A percentile compares a stretch with the other conserved stretches of the same genome.
Conservation (phyloP, 2,113 vertebrate genomes). For the Nibea coibor region DNA sequence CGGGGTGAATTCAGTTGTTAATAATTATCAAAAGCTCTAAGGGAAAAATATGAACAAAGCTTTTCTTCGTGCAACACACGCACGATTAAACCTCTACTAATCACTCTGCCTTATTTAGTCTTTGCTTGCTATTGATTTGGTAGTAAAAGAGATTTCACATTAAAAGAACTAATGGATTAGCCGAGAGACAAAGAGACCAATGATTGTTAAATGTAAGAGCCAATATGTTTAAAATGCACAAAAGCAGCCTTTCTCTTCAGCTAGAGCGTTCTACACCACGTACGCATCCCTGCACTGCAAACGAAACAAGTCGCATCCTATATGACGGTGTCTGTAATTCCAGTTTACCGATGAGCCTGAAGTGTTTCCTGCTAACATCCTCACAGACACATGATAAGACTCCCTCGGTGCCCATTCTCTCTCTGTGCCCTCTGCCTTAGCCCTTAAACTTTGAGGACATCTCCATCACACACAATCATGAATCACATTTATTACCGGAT, state of each 20-base stretch:
- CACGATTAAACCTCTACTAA: not conserved
- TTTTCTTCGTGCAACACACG: not conserved
- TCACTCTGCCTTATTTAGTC: not conserved
- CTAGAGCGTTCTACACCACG: no score
- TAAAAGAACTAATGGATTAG: no score
- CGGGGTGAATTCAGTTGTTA: no score
- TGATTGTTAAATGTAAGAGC: no score
- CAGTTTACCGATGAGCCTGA: not conserved
- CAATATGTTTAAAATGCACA: no score
- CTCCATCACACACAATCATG: slow-evolving; percentile 39
- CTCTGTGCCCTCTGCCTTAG: slow-evolving; percentile 20
- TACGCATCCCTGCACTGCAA: no score
- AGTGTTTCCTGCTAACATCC: not conserved
- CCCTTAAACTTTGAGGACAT: slow-evolving; percentile 43
- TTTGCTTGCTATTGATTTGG: not conserved
- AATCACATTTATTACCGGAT: slow-evolving; percentile 54
- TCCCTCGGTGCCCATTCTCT: not conserved
- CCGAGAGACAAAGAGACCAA: no score
- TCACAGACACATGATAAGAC: not conserved
- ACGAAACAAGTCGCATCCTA: no score
- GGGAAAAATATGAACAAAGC: not conserved
- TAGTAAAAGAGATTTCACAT: no score
- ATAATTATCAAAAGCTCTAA: not conserved
- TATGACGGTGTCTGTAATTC: not conserved
- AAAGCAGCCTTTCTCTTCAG: no score